Conservation (phyloP, 2,888 invertebrate species). For the Sesia bembeciformis region DNA sequence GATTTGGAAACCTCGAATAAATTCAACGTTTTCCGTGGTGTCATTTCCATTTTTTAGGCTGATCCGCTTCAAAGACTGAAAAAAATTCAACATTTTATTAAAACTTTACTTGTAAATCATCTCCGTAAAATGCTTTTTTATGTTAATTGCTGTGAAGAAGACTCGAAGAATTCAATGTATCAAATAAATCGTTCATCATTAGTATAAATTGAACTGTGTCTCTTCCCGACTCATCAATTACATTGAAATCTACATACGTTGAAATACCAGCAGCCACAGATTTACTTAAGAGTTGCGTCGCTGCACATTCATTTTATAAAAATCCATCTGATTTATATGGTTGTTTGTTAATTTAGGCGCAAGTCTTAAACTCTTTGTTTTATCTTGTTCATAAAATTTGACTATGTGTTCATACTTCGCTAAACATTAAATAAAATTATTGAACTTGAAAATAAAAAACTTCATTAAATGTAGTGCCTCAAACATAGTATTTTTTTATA, state of each 20-base stretch:
- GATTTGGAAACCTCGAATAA: neutral
- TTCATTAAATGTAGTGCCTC: constrained; percentile 22
- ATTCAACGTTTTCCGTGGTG: neutral
- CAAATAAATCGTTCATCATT: constrained; percentile 12
- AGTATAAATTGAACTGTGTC: constrained; percentile 10
- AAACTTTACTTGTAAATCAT: constrained; percentile 10
- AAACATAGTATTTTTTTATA: constrained; percentile 25
- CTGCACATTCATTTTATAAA: constrained; percentile 19
- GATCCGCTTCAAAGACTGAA: neutral
- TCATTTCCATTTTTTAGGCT: too few relatives aligned
- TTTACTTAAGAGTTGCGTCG: constrained; percentile 21
- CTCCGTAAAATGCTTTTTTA: constrained; percentile 10
- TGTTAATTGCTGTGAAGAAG: constrained; percentile 3
- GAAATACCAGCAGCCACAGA: constrained; percentile 19
- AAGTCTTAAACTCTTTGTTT: constrained; percentile 9
- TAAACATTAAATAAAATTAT: too few relatives aligned
- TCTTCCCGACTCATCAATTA: constrained; percentile 6
- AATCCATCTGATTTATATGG: constrained; percentile 18
- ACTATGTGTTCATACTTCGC: constrained; percentile 21
- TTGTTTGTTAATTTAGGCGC: constrained; percentile 21
- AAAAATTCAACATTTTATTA: constrained; percentile 8
- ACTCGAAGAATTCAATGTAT: constrained; percentile 11
- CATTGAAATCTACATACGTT: constrained; percentile 7
- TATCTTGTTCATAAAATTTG: constrained; percentile 16
- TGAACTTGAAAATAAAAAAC: constrained; percentile 16